Conservation (phyloP, 2,888 invertebrate species). For the Catocala sponsa region DNA sequence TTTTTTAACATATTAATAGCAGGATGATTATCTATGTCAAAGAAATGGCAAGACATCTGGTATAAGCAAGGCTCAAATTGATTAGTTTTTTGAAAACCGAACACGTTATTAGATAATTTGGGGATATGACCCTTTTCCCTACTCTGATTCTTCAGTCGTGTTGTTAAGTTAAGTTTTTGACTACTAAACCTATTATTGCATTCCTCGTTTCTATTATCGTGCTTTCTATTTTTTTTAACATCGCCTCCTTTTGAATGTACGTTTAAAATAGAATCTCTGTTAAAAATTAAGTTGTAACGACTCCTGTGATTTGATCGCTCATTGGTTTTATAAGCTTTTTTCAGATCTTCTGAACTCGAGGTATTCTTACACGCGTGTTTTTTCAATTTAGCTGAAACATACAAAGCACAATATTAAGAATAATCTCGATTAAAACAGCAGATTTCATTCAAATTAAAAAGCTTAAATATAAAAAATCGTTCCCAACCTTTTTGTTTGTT, state of each 20-base stretch:
- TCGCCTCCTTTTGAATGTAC: conserved; percentile 17
- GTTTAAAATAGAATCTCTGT: conserved; percentile 19
- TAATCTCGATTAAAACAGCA: no score
- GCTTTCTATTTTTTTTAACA: conserved; percentile 8
- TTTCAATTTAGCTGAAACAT: conserved; percentile 35
- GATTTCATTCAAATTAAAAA: no score
- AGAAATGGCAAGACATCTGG: conserved; percentile 27
- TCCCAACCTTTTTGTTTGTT: no score
- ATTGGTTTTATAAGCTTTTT: conserved; percentile 13
- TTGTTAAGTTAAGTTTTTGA: conserved; percentile 21
- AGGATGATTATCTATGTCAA: conserved; percentile 22
- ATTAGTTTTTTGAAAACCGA: conserved; percentile 45
- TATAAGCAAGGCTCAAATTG: conserved; percentile 22
- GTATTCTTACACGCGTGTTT: conserved; percentile 20
- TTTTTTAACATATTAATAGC: conserved; percentile 28
- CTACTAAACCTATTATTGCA: conserved; percentile 17
- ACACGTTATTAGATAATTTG: conserved; percentile 37
- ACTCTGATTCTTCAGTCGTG: conserved; percentile 10
- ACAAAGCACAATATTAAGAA: neutral
- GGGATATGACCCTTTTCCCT: conserved; percentile 4
- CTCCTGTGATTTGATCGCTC: conserved; percentile 13
- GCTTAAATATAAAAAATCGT: no score
- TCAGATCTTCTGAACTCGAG: conserved; percentile 24
- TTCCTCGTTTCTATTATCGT: conserved; percentile 17
- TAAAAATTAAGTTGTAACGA: conserved; percentile 22